These are phyloP conservation scores for Mesopsocus fuscifrons DNA, from an alignment of 2,888 invertebrate species.

Conservation along the genomic window DNA sequence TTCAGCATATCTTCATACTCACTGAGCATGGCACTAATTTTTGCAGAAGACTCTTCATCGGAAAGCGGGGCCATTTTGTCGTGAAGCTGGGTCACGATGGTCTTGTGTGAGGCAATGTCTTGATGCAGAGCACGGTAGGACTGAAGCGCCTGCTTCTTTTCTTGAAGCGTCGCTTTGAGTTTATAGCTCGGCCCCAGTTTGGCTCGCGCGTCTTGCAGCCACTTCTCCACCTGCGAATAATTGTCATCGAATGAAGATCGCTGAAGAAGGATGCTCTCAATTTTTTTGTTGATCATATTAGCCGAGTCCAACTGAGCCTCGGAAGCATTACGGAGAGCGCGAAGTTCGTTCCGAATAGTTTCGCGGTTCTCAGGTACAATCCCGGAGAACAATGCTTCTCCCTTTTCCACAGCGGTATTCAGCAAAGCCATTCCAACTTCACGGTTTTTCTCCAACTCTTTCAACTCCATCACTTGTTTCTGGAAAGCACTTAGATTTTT, in stretches of 20 bases:
- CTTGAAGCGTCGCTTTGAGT: constrained; percentile 58
- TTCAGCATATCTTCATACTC: constrained; percentile 48
- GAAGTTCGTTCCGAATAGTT: constrained; percentile 58
- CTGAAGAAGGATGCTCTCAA: constrained; percentile 76
- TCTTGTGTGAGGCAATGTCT: constrained; percentile 71
- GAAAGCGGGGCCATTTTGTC: constrained; percentile 61
- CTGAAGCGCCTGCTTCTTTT: constrained; percentile 76
- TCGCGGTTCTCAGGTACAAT: constrained; percentile 79
- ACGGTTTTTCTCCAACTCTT: constrained; percentile 48
- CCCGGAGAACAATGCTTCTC: constrained; percentile 72
- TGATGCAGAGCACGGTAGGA: constrained; percentile 60
- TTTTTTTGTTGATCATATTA: constrained; percentile 65
- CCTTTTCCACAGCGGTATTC: constrained; percentile 64
- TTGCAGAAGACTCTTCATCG: constrained; percentile 59
- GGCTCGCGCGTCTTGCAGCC: constrained; percentile 62
- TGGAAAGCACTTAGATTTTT: constrained; percentile 46
- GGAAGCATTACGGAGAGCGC: constrained; percentile 60
- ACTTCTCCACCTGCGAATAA: constrained; percentile 66
- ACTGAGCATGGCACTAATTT: constrained; percentile 50
- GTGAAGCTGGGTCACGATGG: constrained; percentile 62
- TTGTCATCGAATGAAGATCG: constrained; percentile 87
- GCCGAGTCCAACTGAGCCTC: constrained; percentile 71
- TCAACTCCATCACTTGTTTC: constrained; percentile 55
- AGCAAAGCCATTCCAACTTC: constrained; percentile 61
- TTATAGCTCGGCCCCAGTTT: constrained; percentile 52